phyloP scores from a whole-genome alignment of 1,140 invertebrate species.

The Drosophila sproati region DNA sequence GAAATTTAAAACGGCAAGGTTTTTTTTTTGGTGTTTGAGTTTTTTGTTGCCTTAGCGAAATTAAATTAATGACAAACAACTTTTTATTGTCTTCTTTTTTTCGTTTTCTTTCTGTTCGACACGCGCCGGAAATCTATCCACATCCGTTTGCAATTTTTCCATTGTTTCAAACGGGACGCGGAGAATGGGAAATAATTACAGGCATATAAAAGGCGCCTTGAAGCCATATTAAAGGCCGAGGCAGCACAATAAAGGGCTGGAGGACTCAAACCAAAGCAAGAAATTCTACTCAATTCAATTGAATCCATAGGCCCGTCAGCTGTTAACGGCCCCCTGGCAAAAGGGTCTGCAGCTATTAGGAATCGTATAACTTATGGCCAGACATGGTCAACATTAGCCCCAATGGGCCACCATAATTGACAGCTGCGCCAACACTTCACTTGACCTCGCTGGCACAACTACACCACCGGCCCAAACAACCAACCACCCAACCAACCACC shows the following conservation, averaged over 20 bases:
- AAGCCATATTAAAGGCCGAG: slow-evolving; percentile 23
- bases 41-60: slow-evolving; percentile 48
- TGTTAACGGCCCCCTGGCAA: slow-evolving; percentile 33
- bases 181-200: slow-evolving; percentile 29
- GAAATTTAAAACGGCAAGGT: slow-evolving; percentile 70
- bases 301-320: slow-evolving; percentile 24
- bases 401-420: slow-evolving; percentile 58
- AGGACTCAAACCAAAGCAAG: no score
- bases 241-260: slow-evolving; percentile 1
- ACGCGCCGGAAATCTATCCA: slow-evolving; percentile 76
- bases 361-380: slow-evolving; percentile 60
- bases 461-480: not conserved
- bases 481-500: not conserved
- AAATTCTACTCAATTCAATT: not conserved
- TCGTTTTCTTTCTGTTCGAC: slow-evolving; percentile 7
- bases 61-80: slow-evolving; percentile 81
- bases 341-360: slow-evolving; percentile 42
- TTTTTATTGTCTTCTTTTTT: slow-evolving; percentile 64
- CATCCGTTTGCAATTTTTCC: slow-evolving; percentile 73
- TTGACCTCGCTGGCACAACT: slow-evolving; percentile 27
- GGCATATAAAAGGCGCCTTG: slow-evolving; percentile 37
- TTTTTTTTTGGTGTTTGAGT: slow-evolving; percentile 33
- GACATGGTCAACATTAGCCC: slow-evolving; percentile 49
- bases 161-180: slow-evolving; percentile 38
- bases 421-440: slow-evolving; percentile 55